Percentiles rank a stretch among this genome's conserved stretches.
These are phyloP conservation scores for Tyrophagus putrescentiae DNA, from an alignment of 1,140 invertebrate species.

Conservation along the genomic window DNA sequence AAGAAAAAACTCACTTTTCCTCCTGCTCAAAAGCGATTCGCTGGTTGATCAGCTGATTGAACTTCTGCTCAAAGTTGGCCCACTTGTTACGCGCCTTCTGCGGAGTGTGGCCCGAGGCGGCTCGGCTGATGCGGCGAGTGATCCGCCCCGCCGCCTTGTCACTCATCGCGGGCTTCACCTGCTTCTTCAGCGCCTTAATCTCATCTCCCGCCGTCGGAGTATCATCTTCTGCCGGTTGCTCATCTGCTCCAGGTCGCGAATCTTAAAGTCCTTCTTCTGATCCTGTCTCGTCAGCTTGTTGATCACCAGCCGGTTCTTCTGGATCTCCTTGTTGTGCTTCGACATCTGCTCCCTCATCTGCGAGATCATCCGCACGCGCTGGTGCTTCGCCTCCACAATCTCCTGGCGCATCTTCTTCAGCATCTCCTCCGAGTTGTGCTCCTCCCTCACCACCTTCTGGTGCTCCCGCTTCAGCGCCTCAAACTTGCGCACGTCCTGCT, in stretches of 20 bases:
- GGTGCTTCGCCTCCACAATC: conserved; percentile 70
- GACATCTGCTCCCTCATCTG: conserved; percentile 76
- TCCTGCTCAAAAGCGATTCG: neutral
- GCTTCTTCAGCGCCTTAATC: conserved; percentile 61
- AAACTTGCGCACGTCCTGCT: conserved; percentile 68
- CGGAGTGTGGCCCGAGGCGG: neutral
- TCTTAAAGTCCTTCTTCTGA: conserved; percentile 68
- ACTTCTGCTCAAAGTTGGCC: neutral
- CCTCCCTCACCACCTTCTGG: conserved; percentile 57
- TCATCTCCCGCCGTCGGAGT: conserved; percentile 86
- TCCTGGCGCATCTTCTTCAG: conserved; percentile 60
- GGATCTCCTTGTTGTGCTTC: conserved; percentile 50
- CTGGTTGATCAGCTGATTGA: neutral
- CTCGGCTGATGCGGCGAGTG: neutral
- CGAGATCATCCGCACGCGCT: conserved; percentile 63
- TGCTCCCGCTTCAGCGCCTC: conserved; percentile 81
- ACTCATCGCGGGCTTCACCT: conserved; percentile 44
- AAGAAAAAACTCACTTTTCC: neutral
- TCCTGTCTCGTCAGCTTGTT: conserved; percentile 75
- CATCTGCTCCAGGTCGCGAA: conserved; percentile 69
- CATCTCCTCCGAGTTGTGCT: conserved; percentile 66
- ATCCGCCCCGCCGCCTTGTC: conserved; percentile 51
- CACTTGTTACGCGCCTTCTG: neutral
- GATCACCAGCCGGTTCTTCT: conserved; percentile 55
- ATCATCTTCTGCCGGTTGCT: conserved; percentile 75